phyloP scores from a whole-genome alignment of 2,797 vertebrate genomes.

The Siniperca undulata region DNA sequence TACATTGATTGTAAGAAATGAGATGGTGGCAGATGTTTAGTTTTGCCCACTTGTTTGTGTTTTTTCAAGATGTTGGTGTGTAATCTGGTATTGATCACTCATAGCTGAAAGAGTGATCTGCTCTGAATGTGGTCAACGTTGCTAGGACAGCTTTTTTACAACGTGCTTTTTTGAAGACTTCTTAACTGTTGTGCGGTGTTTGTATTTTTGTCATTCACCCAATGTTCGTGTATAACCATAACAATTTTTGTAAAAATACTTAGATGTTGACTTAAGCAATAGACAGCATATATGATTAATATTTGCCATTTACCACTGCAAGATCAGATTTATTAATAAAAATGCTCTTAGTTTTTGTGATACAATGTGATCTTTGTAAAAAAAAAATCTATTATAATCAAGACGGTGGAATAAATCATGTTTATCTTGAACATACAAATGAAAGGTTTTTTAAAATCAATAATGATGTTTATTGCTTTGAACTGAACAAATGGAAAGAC shows the following conservation, averaged over 20 bases:
- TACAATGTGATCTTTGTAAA: too few species aligned
- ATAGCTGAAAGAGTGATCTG: conserved; percentile 42
- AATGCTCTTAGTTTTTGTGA: too few species aligned
- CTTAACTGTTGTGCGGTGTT: not conserved
- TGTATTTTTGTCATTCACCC: not conserved
- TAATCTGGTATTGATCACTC: conserved; percentile 75
- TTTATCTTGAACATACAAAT: too few species aligned
- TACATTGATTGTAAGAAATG: conserved; percentile 69
- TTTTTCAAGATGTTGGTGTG: conserved; percentile 58
- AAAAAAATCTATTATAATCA: too few species aligned
- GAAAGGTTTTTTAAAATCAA: too few species aligned
- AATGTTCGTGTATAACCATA: not conserved
- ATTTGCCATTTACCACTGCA: not conserved
- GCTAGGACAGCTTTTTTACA: conserved; percentile 53
- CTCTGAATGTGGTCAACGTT: conserved; percentile 57
- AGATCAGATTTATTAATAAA: too few species aligned
- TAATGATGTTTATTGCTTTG: too few species aligned
- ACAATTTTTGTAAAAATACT: not conserved
- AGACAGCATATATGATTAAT: not conserved
- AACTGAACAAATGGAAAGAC: too few species aligned
- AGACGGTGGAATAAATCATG: too few species aligned
- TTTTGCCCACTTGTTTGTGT: conserved; percentile 70
- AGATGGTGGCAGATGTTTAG: conserved; percentile 73
- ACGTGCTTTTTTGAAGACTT: conserved; percentile 50
- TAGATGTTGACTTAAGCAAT: not conserved